Base-by-base conservation (phyloP, 2,888 invertebrate species). In the Hartigia nigra region DNA sequence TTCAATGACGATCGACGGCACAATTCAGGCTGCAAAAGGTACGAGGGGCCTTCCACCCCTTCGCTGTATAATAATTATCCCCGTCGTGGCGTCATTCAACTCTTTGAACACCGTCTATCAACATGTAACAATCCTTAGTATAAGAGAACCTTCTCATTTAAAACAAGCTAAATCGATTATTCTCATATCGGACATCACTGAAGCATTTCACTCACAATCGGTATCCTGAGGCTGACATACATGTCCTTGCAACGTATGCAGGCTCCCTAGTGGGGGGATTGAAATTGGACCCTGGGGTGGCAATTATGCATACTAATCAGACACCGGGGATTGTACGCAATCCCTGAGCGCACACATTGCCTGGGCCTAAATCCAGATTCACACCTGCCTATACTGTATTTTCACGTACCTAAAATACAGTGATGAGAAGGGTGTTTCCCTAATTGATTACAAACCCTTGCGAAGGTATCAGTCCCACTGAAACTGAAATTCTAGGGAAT, bases 281-380 rank as follows among this genome's bases (percentile, higher is more conserved):
- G 69, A 37, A 69, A 75, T 74, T 69, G 69, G 23, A 74, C n/a
- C 77, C 70, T 77, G 74, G 69, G 74, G 70, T 77, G 36, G 35
- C 74, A 77, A 77, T 74, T 74, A 77, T 74, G 69, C 74, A 77
- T 77, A 75, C 74, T 75, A 75, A 77, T 77, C 77, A 75, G 74
- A 77, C 74, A 32, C 32, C 74, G 9, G 55, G 55, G 23, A 23
- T 55, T 55, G 23, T 55, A 23, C 55, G 23, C 55, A 55, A 9
- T 9, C 55, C 55, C 9, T 55, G 9, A 9, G 55, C 5, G 55
- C 55, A 55, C 55, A 55, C 23, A 23, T 55, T 9, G 55, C 23
- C 23, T 23, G 55, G 55, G 55, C 55, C 55, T 55, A 23, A 55
- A 55, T 23, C 55, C 55, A 55, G 55, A 23, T 23, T 23, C 55